Evolutionary conservation across 2,888 invertebrate genomes (phyloP).

Genomic region (Odiellus spinosus): DNA sequence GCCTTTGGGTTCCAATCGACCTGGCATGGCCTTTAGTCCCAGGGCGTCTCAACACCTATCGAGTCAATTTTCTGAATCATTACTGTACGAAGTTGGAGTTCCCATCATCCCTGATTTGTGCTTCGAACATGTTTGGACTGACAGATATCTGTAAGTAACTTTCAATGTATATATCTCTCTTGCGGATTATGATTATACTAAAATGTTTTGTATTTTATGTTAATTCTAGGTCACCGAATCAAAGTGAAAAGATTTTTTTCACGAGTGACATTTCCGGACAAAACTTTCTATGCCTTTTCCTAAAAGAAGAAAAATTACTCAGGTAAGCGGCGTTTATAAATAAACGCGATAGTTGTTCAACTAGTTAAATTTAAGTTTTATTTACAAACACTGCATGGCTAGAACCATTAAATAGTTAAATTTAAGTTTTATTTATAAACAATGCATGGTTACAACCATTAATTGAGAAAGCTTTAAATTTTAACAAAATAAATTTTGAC

Average conservation of each 20-base stretch:
- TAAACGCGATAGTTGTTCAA: background rate
- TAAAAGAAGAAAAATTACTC: slow-evolving; percentile 46
- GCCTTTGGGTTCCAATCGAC: slow-evolving; percentile 11
- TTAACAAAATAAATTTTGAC: too few species aligned
- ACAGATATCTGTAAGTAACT: slow-evolving; percentile 35
- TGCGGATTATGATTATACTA: slow-evolving; percentile 6
- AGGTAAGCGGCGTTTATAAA: slow-evolving; percentile 30
- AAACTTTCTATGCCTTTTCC: slow-evolving; percentile 61
- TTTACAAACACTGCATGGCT: too few species aligned
- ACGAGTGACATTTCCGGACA: slow-evolving; percentile 73
- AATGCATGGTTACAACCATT: too few species aligned
- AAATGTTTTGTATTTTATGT: too few species aligned
- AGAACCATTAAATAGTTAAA: too few species aligned
- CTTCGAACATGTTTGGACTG: slow-evolving; percentile 78
- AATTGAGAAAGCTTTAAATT: too few species aligned
- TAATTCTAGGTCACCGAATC: slow-evolving; percentile 32
- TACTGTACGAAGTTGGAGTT: slow-evolving; percentile 32
- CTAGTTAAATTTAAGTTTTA: background rate
- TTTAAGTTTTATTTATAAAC: too few species aligned
- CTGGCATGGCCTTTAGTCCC: slow-evolving; percentile 22
- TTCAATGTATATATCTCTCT: slow-evolving; percentile 3
- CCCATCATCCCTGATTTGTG: slow-evolving; percentile 71
- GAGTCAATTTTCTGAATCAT: slow-evolving; percentile 16
- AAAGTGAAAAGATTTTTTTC: slow-evolving; percentile 59
- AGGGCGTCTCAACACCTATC: slow-evolving; percentile 23